Conservation (phyloP, 2,888 invertebrate species). For the Drosophila neotestacea region DNA sequence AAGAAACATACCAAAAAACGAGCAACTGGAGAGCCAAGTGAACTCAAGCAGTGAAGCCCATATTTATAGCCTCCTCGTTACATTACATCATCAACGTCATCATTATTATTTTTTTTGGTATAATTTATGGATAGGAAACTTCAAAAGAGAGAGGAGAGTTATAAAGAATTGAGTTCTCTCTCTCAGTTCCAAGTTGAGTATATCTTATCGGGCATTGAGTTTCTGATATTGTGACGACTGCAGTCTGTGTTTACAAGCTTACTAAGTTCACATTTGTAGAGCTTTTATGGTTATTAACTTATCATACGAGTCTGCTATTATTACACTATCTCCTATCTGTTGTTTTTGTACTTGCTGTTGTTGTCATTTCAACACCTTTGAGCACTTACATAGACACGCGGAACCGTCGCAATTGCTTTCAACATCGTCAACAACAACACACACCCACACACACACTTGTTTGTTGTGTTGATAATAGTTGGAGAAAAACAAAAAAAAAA, state of each 20-base stretch:
- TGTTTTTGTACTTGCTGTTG: constrained; percentile 25
- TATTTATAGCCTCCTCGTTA: constrained; percentile 28
- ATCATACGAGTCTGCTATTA: constrained; percentile 46
- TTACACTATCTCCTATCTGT: constrained; percentile 37
- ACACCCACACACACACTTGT: constrained; percentile 27
- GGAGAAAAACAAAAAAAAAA: constrained; percentile 28
- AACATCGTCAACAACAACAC: constrained; percentile 38
- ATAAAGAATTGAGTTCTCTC: neutral
- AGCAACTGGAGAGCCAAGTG: constrained; percentile 21
- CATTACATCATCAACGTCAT: constrained; percentile 57
- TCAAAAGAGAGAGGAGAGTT: neutral
- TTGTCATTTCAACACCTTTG: constrained; percentile 56
- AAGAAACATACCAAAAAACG: neutral
- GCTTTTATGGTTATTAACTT: constrained; percentile 60
- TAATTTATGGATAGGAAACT: constrained; percentile 3
- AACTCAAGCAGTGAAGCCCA: constrained; percentile 26
- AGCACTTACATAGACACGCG: constrained; percentile 37
- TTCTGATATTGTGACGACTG: constrained; percentile 26
- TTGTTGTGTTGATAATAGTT: constrained; percentile 43
- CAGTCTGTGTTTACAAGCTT: constrained; percentile 21
- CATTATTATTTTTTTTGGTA: constrained; percentile 12
- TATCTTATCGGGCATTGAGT: constrained; percentile 53
- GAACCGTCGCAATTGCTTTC: constrained; percentile 54
- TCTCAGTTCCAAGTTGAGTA: neutral
- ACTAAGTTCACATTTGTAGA: constrained; percentile 25